Evolutionary conservation across 1,140 invertebrate genomes (phyloP).

Genomic region (Hylaeus anthracinus): DNA sequence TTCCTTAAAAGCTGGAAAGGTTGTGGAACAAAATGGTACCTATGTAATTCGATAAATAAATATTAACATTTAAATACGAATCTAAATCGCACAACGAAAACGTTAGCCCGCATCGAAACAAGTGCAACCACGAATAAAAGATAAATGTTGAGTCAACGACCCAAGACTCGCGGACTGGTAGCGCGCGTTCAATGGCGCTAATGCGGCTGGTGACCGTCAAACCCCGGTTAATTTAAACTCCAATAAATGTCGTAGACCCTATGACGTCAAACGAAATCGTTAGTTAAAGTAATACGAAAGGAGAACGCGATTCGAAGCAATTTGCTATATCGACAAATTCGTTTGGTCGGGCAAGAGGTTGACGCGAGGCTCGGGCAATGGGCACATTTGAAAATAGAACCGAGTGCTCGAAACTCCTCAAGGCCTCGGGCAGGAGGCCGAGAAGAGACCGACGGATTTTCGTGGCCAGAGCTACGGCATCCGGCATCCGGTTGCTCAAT

Average conservation of each 20-base stretch:
- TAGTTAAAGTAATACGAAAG: neutral
- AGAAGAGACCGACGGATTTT: conserved; percentile 54
- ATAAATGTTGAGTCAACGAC: neutral
- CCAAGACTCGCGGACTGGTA: neutral
- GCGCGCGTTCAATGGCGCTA: neutral
- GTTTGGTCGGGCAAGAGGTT: conserved; percentile 9
- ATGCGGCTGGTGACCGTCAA: neutral
- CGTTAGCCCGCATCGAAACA: neutral
- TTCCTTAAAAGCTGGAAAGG: too few species aligned
- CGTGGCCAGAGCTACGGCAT: conserved; percentile 65
- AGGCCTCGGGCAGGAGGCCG: conserved; percentile 59
- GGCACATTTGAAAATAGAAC: conserved; percentile 67
- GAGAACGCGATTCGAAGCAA: conserved; percentile 12
- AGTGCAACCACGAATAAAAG: neutral
- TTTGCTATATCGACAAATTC: conserved; percentile 21
- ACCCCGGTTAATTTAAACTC: neutral
- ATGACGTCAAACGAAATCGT: neutral
- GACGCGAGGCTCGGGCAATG: conserved; percentile 32
- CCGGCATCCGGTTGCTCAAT: conserved; percentile 59
- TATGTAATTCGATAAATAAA: too few species aligned
- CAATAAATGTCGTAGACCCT: neutral
- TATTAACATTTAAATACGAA: too few species aligned
- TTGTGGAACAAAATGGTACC: too few species aligned
- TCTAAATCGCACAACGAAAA: too few species aligned
- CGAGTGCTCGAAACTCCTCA: conserved; percentile 58